Conservation (phyloP, 2,113 vertebrate genomes). For the Scortum barcoo region DNA sequence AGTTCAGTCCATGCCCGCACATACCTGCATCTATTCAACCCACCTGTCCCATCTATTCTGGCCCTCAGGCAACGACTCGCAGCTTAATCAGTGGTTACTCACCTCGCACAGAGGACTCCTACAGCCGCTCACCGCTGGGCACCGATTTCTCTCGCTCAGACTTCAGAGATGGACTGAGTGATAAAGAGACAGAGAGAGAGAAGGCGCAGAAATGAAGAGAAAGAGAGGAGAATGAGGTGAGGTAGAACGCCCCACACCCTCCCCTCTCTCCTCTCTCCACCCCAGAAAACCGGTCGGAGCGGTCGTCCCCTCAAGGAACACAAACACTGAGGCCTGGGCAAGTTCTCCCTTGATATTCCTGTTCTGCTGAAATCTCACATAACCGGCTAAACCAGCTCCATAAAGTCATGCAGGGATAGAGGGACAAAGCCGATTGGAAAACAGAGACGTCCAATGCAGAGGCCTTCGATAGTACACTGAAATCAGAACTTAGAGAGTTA, state of each 20-base stretch:
- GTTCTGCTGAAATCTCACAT: conserved; percentile 85
- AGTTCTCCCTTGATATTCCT: conserved; percentile 86
- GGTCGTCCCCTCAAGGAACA: conserved; percentile 79
- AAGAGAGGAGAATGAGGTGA: conserved; percentile 49
- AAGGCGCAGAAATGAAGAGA: conserved; percentile 40
- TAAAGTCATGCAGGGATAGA: conserved; percentile 57
- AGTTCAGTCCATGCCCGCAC: conserved; percentile 3
- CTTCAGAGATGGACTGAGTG: conserved; percentile 34
- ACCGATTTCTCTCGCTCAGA: neutral
- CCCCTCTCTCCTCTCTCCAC: conserved; percentile 71
- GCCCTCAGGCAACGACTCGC: conserved; percentile 29
- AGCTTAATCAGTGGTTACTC: conserved; percentile 46
- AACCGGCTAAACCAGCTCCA: conserved; percentile 79
- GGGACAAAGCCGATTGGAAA: conserved; percentile 30
- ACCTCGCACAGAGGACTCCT: conserved; percentile 39
- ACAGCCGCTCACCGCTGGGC: neutral
- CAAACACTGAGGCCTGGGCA: conserved; percentile 82
- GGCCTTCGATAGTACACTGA: neutral
- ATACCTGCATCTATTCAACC: conserved; percentile 4
- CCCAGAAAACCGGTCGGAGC: conserved; percentile 83
- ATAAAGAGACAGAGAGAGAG: conserved; percentile 16
- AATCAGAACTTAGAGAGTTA: neutral
- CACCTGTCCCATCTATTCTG: conserved; percentile 21
- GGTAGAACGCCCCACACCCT: conserved; percentile 67
- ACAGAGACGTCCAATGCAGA: conserved; percentile 16